phyloP scores from a whole-genome alignment of 2,113 vertebrate genomes.

The Gymnocephalus cernua region DNA sequence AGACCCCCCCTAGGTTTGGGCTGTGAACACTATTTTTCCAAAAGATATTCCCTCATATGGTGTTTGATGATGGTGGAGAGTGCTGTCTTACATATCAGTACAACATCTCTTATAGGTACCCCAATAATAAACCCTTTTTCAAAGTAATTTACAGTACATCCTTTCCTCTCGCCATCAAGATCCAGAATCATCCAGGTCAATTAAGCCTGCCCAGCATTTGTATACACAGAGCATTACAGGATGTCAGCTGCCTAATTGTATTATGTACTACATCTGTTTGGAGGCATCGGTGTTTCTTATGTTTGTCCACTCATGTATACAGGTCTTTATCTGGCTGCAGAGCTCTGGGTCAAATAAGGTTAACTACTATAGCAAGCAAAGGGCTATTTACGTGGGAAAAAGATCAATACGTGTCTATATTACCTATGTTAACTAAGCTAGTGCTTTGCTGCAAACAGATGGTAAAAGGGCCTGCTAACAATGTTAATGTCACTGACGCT shows the following conservation, averaged over 20 bases:
- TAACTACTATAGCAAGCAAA: background rate
- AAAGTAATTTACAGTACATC: background rate
- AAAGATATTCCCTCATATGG: background rate
- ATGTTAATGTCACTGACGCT: background rate
- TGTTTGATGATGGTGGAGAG: background rate
- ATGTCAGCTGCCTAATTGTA: constrained; percentile 32
- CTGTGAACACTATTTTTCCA: background rate
- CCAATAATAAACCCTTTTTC: background rate
- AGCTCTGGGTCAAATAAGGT: background rate
- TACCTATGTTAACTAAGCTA: too few species aligned
- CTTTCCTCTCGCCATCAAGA: background rate
- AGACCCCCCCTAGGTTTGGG: too few species aligned
- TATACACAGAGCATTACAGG: background rate
- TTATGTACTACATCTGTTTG: constrained; percentile 8
- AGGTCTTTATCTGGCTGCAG: background rate
- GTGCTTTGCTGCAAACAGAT: background rate
- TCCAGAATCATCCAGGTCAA: constrained; percentile 1
- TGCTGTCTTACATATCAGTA: background rate
- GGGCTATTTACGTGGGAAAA: background rate
- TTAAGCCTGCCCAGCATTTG: background rate
- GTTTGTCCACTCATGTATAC: background rate
- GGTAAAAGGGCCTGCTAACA: background rate
- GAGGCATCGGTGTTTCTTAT: constrained; percentile 5
- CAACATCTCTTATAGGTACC: background rate
- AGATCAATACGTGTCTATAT: background rate